A percentile compares a stretch with the other conserved stretches of the same genome.
Conservation (phyloP, 2,113 vertebrate species). For the Callorhinus ursinus region DNA sequence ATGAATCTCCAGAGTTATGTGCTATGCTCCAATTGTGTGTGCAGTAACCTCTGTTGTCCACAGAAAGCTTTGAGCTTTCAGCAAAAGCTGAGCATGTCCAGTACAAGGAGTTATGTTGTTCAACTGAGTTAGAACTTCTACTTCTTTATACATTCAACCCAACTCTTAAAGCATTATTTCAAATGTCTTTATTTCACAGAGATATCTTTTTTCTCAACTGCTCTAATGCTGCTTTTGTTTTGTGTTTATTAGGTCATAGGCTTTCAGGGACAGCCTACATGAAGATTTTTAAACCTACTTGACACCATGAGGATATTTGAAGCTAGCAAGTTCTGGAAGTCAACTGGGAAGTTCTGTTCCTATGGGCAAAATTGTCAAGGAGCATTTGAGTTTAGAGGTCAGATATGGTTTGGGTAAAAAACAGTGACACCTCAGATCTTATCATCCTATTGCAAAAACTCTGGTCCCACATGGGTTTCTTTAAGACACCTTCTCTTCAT, state of each 20-base stretch:
- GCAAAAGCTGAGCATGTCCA: background rate
- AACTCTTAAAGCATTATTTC: slow-evolving; percentile 8
- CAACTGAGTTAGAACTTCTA: slow-evolving; percentile 48
- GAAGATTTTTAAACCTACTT: background rate
- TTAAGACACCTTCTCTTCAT: background rate
- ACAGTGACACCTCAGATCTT: background rate
- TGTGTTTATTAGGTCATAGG: background rate
- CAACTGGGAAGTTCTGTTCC: background rate
- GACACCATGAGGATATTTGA: background rate
- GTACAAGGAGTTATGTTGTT: slow-evolving; percentile 31
- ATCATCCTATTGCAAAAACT: background rate
- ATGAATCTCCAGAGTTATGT: slow-evolving; percentile 41
- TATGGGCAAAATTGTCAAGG: background rate
- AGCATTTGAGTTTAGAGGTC: background rate
- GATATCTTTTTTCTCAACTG: background rate
- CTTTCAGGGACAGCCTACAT: background rate
- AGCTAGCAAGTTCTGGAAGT: background rate
- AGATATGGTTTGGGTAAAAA: background rate
- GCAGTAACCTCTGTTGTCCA: slow-evolving; percentile 29
- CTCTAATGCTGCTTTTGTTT: background rate
- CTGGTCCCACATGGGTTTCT: background rate
- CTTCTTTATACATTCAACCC: background rate
- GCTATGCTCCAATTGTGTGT: slow-evolving; percentile 34
- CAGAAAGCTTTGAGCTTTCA: slow-evolving; percentile 61
- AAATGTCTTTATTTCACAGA: slow-evolving; percentile 28